A percentile compares a stretch with the other conserved stretches of the same genome.
These are phyloP conservation scores for Brachionus rotundiformis DNA, from an alignment of 1,140 invertebrate genomes.

Conservation along the genomic window DNA sequence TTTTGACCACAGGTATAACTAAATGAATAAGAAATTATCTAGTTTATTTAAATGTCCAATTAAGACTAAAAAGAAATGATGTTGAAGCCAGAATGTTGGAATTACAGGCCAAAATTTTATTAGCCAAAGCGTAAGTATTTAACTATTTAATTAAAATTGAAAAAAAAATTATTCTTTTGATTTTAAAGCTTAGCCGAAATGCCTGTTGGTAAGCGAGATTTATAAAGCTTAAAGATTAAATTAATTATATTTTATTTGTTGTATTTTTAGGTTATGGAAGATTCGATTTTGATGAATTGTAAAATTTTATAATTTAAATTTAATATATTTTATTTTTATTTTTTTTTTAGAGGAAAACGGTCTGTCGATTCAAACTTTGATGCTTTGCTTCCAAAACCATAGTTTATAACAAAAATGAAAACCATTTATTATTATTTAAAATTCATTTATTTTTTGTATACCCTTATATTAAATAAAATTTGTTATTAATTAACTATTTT, in stretches of 20 bases:
- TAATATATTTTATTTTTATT: background rate
- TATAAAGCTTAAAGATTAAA: background rate
- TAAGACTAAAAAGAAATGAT: constrained; percentile 21
- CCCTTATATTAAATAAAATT: background rate
- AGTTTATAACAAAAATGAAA: background rate
- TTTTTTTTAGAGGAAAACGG: background rate
- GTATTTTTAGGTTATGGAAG: background rate
- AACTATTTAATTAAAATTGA: background rate
- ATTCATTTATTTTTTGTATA: background rate
- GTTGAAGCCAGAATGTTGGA: constrained; percentile 34
- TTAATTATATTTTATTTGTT: background rate
- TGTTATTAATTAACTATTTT: background rate
- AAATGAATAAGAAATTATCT: background rate
- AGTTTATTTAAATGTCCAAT: background rate
- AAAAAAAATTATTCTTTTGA: background rate
- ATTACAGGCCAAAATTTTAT: constrained; percentile 29
- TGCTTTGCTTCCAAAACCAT: background rate
- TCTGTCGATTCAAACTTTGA: background rate
- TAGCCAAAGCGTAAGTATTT: constrained; percentile 7
- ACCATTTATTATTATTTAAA: too few species aligned
- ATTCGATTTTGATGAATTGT: constrained; percentile 20
- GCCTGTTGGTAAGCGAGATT: background rate
- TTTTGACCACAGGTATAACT: background rate
- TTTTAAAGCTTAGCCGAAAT: background rate
- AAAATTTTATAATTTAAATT: background rate